A percentile compares a stretch with the other conserved stretches of the same genome.
Evolutionary conservation across 2,113 vertebrate genomes (phyloP).

Genomic region (Crotalus tigris): DNA sequence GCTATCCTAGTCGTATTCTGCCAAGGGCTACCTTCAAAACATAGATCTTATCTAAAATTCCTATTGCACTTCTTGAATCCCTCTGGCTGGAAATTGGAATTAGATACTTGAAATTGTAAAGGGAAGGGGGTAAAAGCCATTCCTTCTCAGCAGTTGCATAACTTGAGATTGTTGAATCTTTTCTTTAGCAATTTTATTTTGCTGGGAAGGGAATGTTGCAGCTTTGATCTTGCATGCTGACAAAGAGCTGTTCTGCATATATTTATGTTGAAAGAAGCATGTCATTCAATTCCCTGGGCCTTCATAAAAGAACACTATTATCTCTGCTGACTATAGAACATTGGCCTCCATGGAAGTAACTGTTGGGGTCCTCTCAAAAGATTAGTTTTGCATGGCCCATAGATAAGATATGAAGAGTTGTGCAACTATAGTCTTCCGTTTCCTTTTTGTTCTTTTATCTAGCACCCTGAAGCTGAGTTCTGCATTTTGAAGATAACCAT

Average conservation of each 20-base stretch:
- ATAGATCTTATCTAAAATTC: not conserved
- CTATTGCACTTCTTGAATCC: not conserved
- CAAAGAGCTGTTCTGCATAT: not conserved
- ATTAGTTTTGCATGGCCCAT: conserved; percentile 5
- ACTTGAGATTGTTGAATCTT: not conserved
- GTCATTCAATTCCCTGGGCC: not conserved
- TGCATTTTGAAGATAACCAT: conserved; percentile 47
- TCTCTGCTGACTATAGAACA: not conserved
- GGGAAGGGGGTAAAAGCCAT: not conserved
- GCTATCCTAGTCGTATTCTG: not conserved
- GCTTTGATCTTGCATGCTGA: not conserved
- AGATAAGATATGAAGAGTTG: conserved; percentile 34
- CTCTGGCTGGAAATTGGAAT: not conserved
- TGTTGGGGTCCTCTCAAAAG: conserved; percentile 10
- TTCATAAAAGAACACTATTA: not conserved
- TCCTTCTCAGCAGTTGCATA: not conserved
- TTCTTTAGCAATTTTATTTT: not conserved
- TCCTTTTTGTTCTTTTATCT: conserved; percentile 47
- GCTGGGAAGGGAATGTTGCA: not conserved
- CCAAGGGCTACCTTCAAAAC: not conserved
- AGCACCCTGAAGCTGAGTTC: conserved; percentile 32
- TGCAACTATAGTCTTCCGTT: conserved; percentile 36
- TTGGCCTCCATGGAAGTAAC: conserved; percentile 13
- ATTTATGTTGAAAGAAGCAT: conserved; percentile 14
- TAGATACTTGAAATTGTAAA: not conserved